Conservation (phyloP, 1,140 invertebrate species). For the Drosophila subobscura region DNA sequence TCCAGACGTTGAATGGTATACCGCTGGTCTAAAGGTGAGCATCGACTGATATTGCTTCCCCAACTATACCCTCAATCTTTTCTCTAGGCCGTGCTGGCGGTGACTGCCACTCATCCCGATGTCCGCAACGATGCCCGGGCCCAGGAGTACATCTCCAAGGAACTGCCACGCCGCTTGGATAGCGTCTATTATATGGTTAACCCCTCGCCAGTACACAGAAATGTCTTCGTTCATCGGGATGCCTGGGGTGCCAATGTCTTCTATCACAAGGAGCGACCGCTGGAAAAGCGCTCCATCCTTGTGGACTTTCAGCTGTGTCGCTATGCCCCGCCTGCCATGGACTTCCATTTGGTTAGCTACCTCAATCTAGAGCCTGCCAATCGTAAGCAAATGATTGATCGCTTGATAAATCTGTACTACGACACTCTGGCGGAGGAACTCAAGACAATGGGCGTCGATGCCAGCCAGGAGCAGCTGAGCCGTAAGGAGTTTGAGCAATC, state of each 20-base stretch:
- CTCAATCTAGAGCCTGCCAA: conserved; percentile 58
- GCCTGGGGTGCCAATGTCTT: conserved; percentile 87
- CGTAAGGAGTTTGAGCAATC: conserved; percentile 57
- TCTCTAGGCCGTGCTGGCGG: conserved; percentile 59
- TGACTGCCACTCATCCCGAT: conserved; percentile 61
- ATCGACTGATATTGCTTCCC: neutral
- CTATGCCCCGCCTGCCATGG: conserved; percentile 85
- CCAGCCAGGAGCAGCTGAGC: conserved; percentile 38
- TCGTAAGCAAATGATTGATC: conserved; percentile 37
- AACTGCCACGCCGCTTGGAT: conserved; percentile 67
- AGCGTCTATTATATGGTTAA: conserved; percentile 75
- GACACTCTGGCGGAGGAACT: conserved; percentile 39
- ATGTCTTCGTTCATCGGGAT: conserved; percentile 87
- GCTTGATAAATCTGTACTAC: conserved; percentile 47
- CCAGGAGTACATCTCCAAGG: conserved; percentile 56
- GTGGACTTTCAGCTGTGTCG: conserved; percentile 86
- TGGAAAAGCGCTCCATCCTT: conserved; percentile 84
- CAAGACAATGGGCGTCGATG: conserved; percentile 41
- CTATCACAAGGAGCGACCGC: conserved; percentile 84
- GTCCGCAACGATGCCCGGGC: conserved; percentile 33
- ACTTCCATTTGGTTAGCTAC: conserved; percentile 83
- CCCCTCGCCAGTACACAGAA: conserved; percentile 76
- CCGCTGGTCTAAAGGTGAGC: conserved; percentile 62
- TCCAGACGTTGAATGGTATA: conserved; percentile 64
- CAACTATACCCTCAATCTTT: neutral